Evolutionary conservation across 2,888 invertebrate genomes (phyloP).

Genomic region (Caenorhabditis japonica): DNA sequence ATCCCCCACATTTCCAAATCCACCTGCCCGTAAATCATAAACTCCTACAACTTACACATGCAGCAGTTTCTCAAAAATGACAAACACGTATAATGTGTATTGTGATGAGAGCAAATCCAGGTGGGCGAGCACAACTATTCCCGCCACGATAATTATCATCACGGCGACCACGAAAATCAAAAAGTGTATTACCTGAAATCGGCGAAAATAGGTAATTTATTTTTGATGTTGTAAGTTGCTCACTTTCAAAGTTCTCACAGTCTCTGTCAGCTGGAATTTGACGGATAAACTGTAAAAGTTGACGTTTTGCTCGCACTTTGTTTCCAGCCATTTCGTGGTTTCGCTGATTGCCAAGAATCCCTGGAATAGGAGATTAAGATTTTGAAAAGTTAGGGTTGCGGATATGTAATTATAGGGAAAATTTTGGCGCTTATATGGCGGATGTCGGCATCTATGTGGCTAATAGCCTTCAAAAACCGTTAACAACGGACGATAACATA

Average conservation of each 20-base stretch:
- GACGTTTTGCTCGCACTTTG: slow-evolving; percentile 10
- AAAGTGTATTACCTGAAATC: slow-evolving; percentile 18
- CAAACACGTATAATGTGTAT: slow-evolving; percentile 19
- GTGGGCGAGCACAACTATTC: slow-evolving; percentile 8
- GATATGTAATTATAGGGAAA: too few relatives aligned
- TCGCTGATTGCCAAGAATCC: background rate
- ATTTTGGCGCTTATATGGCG: too few relatives aligned
- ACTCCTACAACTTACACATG: slow-evolving; percentile 42
- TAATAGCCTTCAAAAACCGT: too few relatives aligned
- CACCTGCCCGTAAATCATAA: background rate
- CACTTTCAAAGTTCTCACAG: slow-evolving; percentile 16
- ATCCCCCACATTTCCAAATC: too few relatives aligned
- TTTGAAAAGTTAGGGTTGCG: too few relatives aligned
- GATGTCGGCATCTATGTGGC: too few relatives aligned
- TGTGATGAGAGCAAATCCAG: slow-evolving; percentile 1
- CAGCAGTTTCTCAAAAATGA: slow-evolving; percentile 22
- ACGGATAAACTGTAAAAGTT: slow-evolving; percentile 36
- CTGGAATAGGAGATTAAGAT: too few relatives aligned
- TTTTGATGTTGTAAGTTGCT: background rate
- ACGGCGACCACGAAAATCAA: slow-evolving; percentile 13
- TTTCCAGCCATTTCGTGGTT: slow-evolving; percentile 7
- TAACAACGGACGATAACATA: too few relatives aligned
- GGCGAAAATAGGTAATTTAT: background rate
- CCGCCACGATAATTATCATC: slow-evolving; percentile 6
- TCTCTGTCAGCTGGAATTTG: slow-evolving; percentile 29